Percentiles rank a stretch among this genome's conserved stretches.
Conservation (phyloP, 2,888 invertebrate genomes). For the Clostera curtula region DNA sequence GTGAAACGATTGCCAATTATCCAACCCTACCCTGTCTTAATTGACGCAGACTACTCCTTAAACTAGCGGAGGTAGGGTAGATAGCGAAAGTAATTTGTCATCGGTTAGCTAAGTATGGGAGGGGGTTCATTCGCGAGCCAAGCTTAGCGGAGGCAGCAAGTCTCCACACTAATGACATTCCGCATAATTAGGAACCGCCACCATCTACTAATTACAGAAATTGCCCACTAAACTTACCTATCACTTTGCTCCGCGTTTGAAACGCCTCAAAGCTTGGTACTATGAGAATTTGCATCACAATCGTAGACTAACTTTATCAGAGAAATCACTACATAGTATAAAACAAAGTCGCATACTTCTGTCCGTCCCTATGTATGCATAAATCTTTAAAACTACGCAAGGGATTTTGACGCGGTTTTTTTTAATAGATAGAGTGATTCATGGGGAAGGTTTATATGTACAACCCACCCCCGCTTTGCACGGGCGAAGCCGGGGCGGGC, state of each 20-base stretch:
- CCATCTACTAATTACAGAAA: slow-evolving; percentile 71
- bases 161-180: slow-evolving; percentile 65
- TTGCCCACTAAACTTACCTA: slow-evolving; percentile 66
- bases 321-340: too few relatives aligned
- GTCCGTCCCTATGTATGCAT: too few relatives aligned
- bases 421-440: too few relatives aligned
- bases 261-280: slow-evolving; percentile 30
- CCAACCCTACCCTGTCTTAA: slow-evolving; percentile 66
- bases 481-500: too few relatives aligned
- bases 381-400: too few relatives aligned
- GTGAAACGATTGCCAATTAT: slow-evolving; percentile 71
- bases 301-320: too few relatives aligned
- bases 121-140: slow-evolving; percentile 28
- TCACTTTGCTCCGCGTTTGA: slow-evolving; percentile 52
- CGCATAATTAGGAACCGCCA: slow-evolving; percentile 66
- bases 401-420: too few relatives aligned
- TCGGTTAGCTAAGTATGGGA: slow-evolving; percentile 64
- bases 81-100: slow-evolving; percentile 70
- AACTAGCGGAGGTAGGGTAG: slow-evolving; percentile 59
- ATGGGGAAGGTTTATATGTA: too few relatives aligned
- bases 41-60: slow-evolving; percentile 67
- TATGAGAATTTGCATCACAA: slow-evolving; percentile 23
- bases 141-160: slow-evolving; percentile 46
- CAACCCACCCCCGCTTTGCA: too few relatives aligned
- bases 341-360: too few relatives aligned